Evolutionary conservation across 2,888 invertebrate genomes (phyloP).

Genomic region (Synanthedon formicaeformis): DNA sequence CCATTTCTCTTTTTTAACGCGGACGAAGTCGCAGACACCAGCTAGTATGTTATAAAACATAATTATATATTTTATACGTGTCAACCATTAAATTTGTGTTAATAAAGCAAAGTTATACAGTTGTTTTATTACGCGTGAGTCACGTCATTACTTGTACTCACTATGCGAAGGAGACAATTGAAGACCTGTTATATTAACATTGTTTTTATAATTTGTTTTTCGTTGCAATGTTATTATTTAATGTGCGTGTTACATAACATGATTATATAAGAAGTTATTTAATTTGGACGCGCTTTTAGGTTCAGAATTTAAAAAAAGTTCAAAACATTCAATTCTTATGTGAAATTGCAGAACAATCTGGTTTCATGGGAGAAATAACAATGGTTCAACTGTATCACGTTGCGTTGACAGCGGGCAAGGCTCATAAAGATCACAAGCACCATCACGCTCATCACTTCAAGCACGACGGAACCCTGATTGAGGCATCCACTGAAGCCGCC

Average conservation of each 20-base stretch:
- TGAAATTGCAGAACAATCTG: constrained; percentile 63
- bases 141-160: too few relatives aligned
- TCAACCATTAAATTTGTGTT: neutral
- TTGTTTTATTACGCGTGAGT: too few relatives aligned
- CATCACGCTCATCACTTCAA: constrained; percentile 86
- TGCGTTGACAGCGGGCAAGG: constrained; percentile 86
- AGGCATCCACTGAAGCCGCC: constrained; percentile 70
- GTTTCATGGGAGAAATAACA: constrained; percentile 81
- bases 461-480: constrained; percentile 76
- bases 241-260: neutral
- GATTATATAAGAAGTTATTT: constrained; percentile 2
- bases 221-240: too few relatives aligned
- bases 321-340: neutral
- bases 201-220: too few relatives aligned
- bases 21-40: too few relatives aligned
- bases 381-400: constrained; percentile 85
- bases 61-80: neutral
- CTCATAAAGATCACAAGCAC: constrained; percentile 88
- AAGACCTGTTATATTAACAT: too few relatives aligned
- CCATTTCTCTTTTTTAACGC: too few relatives aligned
- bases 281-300: neutral
- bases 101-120: neutral
- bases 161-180: too few relatives aligned
- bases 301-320: neutral
- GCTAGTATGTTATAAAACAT: too few relatives aligned